phyloP scores from a whole-genome alignment of 2,797 vertebrate species.

The Epinephelus coioides region DNA sequence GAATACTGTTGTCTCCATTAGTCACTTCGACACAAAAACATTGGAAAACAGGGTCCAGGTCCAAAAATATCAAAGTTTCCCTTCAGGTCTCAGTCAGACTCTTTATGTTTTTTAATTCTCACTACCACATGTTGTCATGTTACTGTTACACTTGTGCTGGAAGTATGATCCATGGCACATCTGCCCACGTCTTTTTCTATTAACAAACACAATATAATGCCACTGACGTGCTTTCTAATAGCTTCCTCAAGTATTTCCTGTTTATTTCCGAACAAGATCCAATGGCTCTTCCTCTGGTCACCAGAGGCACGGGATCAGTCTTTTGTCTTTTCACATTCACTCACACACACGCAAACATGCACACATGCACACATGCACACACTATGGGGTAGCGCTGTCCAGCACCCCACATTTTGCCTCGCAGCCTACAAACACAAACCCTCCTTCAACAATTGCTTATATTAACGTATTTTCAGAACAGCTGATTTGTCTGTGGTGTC shows the following conservation, averaged over 20 bases:
- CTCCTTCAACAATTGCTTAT: constrained; percentile 2
- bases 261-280: constrained; percentile 56
- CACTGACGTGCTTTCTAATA: constrained; percentile 45
- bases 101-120: constrained; percentile 9
- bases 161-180: constrained; percentile 34
- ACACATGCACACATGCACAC: neutral
- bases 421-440: constrained; percentile 22
- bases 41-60: too few species aligned
- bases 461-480: constrained; percentile 11
- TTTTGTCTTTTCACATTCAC: neutral
- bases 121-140: neutral
- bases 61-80: too few species aligned
- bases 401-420: neutral
- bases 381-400: neutral
- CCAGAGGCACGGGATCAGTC: constrained; percentile 44
- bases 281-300: constrained; percentile 45
- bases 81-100: constrained; percentile 6
- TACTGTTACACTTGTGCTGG: constrained; percentile 27
- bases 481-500: constrained; percentile 27
- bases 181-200: constrained; percentile 30
- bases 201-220: constrained; percentile 37
- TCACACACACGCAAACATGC: neutral
- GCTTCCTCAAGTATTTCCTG: constrained; percentile 77
- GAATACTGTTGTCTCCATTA: too few species aligned
- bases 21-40: too few species aligned